Base-by-base conservation (phyloP, 2,888 invertebrate species). In the Dryobotodes eremita region DNA sequence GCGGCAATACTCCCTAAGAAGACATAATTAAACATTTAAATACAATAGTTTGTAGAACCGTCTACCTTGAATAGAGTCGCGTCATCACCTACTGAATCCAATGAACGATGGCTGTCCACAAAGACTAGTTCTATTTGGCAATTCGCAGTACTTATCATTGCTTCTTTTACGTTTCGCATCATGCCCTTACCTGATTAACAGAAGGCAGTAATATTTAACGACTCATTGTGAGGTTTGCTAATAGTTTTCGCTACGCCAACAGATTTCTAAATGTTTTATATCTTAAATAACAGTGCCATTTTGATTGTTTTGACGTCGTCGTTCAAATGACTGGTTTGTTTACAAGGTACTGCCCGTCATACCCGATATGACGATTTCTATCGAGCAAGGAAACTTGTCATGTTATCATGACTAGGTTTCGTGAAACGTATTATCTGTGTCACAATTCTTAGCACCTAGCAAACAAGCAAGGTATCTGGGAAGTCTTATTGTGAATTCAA, bases 191-290 rank as follows among this genome's bases (percentile, higher is more conserved):
- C 86, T 82, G 94, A 91, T 89, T 88, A 93, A 95, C 94, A 95
- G 95, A 91, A 86, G 95, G 93, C 92, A 94, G 92, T 96, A 92
- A 95, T 89, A 82, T 91, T 94, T 96, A 94, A 96, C 96, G 96
- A 95, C 94, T 94, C 94, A 96, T 97, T 97, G 96, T 96, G 81
- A 87, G 88, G 85, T 92, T 93, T 77, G 92, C 94, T 95, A 95
- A 95, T 94, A 92, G 93, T 91, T 86, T 89, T 88, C 80, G 84
- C 89, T 90, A 91, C 92, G 91, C 91, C 92, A 88, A 89, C 88
- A 89, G 92, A 90, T 92, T 92, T 92, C 90, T 92, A 93, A 94
- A 93, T 92, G 91, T 91, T 90, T 89, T 85, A 77, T 83, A 82
- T 89, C 80, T 86, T 68, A 86, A 84, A 89, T 77, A 83, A 78